These are phyloP conservation scores for Parazoanthus swiftii DNA, from an alignment of 92 coral and sea anemone genomes.

Conservation along the genomic window DNA sequence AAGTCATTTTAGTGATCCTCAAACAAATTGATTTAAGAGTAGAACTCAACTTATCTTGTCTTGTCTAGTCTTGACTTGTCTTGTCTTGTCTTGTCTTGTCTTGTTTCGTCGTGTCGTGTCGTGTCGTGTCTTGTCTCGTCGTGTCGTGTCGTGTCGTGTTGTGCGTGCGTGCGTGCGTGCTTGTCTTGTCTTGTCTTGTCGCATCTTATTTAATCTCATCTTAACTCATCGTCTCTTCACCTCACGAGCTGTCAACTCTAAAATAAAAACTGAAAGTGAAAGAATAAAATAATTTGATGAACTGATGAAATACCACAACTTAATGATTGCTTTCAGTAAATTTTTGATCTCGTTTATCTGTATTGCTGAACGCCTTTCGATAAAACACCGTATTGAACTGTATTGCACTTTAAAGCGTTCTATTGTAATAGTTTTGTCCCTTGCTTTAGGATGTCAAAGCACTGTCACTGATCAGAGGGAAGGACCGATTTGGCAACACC, in stretches of 20 bases:
- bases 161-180: no score
- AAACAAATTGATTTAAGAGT: neutral
- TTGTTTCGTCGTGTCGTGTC: no score
- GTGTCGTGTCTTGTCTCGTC: no score
- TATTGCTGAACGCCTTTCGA: neutral
- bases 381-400: neutral
- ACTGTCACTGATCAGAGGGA: constrained; percentile 71
- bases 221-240: no score
- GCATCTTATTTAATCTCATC: no score
- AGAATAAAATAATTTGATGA: neutral
- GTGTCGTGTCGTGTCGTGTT: neutral
- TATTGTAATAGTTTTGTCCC: neutral
- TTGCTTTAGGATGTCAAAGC: constrained; percentile 77
- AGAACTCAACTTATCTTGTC: no score
- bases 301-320: no score
- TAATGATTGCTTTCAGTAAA: neutral
- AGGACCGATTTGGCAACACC: constrained; percentile 84
- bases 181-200: no score
- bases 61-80: no score
- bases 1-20: neutral
- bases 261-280: neutral
- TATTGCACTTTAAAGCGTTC: neutral
- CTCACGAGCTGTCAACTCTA: neutral
- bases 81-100: no score
- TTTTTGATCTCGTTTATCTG: neutral